phyloP scores from a whole-genome alignment of 2,113 vertebrate species.

The Hiodon tergisus region DNA sequence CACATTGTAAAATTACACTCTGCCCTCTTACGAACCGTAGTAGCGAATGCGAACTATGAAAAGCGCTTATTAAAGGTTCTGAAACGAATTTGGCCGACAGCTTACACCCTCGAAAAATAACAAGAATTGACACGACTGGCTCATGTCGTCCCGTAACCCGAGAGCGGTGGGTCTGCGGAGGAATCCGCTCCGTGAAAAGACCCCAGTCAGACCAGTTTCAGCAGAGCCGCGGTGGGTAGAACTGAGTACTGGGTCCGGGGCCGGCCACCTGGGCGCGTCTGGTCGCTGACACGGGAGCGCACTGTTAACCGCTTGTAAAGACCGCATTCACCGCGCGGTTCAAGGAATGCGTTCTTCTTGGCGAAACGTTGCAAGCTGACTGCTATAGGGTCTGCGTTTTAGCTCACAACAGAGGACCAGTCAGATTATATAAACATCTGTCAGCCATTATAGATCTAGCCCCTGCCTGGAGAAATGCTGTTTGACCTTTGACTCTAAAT shows the following conservation, averaged over 20 bases:
- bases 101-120: conserved; percentile 48
- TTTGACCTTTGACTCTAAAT: conserved; percentile 48
- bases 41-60: not conserved
- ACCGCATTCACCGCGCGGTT: conserved; percentile 31
- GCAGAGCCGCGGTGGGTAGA: not conserved
- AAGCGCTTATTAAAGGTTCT: conserved; percentile 19
- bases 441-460: conserved; percentile 49
- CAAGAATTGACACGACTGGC: conserved; percentile 53
- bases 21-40: conserved; percentile 5
- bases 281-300: conserved; percentile 30
- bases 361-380: not conserved
- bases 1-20: conserved; percentile 15
- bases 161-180: conserved; percentile 34
- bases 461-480: conserved; percentile 43
- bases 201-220: conserved; percentile 40
- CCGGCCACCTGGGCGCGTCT: conserved; percentile 39
- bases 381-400: conserved; percentile 23
- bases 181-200: conserved; percentile 49
- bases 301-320: conserved; percentile 26
- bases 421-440: conserved; percentile 59
- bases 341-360: not conserved
- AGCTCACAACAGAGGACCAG: conserved; percentile 42
- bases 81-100: conserved; percentile 23
- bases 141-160: conserved; percentile 43
- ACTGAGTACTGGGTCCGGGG: conserved; percentile 4